Base-by-base conservation (phyloP, 2,797 vertebrate genomes). In the Anguilla megastoma region DNA sequence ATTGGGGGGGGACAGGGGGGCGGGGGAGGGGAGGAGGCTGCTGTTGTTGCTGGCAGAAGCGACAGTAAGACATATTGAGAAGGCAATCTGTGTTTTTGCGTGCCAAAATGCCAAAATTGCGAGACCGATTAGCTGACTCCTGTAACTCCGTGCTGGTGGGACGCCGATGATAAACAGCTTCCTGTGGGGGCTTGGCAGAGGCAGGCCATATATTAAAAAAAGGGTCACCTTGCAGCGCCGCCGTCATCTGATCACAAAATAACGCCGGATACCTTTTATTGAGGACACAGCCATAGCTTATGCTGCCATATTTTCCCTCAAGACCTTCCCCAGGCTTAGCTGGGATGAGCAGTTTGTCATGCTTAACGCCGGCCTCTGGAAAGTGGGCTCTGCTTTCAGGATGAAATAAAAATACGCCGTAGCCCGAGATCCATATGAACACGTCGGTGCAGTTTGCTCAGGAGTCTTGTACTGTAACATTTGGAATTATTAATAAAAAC, bases 251-350 rank as follows among this genome's bases (percentile, higher is more conserved):
- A 83, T 91, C 87, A 86, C 80, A 88, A 89, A 90, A 89, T 88
- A 85, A 87, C 90, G 89, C 90, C 90, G 88, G 89, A 87, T 74
- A 85, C 54, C n/a, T 66, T 84, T 66, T 50, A 86, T 79, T 27
- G 50, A 84, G 50, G 85, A 56, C 30, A 85, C 63, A 10, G 48
- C 93, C 90, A 93, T 95, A 91, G 91, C 93, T 95, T 91, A 94
- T 90, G n/a, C 88, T 89, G 91, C 90, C 90, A 90, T 92, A 94
- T 93, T 93, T 94, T 92, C 90, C 93, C 91, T 89, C 88, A 18
- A 56, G 89, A 89, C 87, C 92, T 92, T 94, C 93, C 91, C 84
- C 24, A 85, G 87, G 86, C 92, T 76, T 41, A 36, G 36, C 14
- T 76, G 79, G 21, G 45, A 21, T n/a, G 45, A 50, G 79, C 6